phyloP scores from a whole-genome alignment of 2,113 vertebrate genomes.

The Pedionomus torquatus region DNA sequence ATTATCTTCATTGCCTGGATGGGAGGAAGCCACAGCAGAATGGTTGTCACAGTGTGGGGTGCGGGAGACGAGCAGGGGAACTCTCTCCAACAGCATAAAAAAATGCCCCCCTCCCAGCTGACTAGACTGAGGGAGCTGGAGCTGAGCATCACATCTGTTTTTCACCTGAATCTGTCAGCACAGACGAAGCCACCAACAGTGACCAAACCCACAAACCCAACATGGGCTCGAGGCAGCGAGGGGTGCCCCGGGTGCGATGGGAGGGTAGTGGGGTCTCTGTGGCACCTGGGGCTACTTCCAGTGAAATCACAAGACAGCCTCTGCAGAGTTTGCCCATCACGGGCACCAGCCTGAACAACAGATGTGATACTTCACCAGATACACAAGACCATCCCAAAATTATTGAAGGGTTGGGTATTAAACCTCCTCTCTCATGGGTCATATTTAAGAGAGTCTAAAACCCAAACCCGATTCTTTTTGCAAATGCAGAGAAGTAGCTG shows the following conservation, averaged over 20 bases:
- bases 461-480: neutral
- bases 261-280: accelerated
- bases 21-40: too few relatives aligned
- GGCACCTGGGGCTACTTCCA: neutral
- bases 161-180: neutral
- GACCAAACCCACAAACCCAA: neutral
- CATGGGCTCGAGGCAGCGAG: neutral
- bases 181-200: neutral
- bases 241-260: neutral
- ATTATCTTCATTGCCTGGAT: neutral
- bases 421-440: neutral
- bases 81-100: accelerated
- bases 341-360: neutral
- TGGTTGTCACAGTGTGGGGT: too few relatives aligned
- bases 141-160: neutral
- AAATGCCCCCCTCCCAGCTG: neutral
- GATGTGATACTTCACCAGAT: neutral
- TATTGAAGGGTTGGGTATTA: neutral
- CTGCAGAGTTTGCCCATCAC: accelerated
- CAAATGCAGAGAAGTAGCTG: neutral
- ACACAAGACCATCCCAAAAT: neutral
- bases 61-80: neutral
- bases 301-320: neutral
- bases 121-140: neutral
- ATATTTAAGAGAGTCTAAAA: neutral